phyloP scores from a whole-genome alignment of 2,888 invertebrate genomes.

The Entomobrya proxima region DNA sequence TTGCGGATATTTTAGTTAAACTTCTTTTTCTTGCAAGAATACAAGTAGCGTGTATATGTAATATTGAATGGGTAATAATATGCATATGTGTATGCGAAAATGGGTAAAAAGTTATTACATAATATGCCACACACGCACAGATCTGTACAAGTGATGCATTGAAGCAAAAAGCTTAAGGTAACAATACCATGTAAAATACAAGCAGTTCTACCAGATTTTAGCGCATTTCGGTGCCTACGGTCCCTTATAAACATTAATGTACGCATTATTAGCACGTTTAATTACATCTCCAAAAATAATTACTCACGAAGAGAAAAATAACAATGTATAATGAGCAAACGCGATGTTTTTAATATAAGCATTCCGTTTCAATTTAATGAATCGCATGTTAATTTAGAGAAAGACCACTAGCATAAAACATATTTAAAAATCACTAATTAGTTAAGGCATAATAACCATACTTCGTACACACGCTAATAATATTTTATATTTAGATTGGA shows the following conservation, averaged over 20 bases:
- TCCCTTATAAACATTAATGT: neutral
- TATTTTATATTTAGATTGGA: no score
- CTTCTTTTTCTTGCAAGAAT: no score
- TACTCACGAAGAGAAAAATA: conserved; percentile 31
- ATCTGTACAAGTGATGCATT: no score
- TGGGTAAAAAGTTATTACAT: no score
- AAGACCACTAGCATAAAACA: conserved; percentile 52
- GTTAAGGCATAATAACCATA: conserved; percentile 30
- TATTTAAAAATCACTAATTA: conserved; percentile 62
- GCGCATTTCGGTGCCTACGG: neutral
- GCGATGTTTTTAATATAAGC: conserved; percentile 20
- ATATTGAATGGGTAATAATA: no score
- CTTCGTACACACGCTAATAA: neutral
- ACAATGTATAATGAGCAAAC: conserved; percentile 21
- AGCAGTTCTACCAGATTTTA: neutral
- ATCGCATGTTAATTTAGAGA: conserved; percentile 47
- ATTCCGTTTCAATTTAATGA: conserved; percentile 62
- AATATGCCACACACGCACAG: no score
- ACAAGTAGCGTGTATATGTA: no score
- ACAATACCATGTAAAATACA: neutral
- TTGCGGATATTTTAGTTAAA: no score
- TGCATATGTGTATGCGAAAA: no score
- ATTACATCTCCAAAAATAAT: conserved; percentile 36
- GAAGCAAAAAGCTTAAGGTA: no score
- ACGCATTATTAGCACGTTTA: neutral